Base-by-base conservation (phyloP, 2,888 invertebrate genomes). In the Lithodes maja region DNA sequence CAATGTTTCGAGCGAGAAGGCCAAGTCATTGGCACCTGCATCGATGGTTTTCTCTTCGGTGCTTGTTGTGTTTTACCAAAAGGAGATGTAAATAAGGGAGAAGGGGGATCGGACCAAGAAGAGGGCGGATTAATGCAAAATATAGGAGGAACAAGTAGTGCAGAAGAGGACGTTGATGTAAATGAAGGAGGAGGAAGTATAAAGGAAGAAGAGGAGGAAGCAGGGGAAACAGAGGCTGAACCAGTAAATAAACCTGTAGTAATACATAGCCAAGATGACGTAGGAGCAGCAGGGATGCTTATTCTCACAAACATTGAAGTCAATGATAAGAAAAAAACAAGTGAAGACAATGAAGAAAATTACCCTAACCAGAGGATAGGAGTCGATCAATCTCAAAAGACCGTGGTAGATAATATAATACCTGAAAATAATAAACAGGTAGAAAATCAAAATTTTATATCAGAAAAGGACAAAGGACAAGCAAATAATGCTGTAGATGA, bases 1-100 rank as follows among this genome's bases (percentile, higher is more conserved):
- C 97, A 98, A 93, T 98, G 98, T 93, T 95, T 95, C 0, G 96
- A 96, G 92, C 94, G 97, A 91, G 96, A 95, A 0, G 98, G 98
- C 0, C 96, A 96, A 93, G 96, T 97, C 92, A 97, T 98, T 0
- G 97, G 98, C 0, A 96, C 98, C 0, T 98, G 98, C 93, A 97
- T 98, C 96, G 98, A 98, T 93, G 97, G 98, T 0, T 97, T 97
- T 93, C 95, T 97, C n/a, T 98, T 98, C 93, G 98, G 98, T 1
- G 97, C 98, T 0, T 98, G 98, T 93, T 98, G 98, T 93, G 96
- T 97, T 50, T 87, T 88, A 54, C 86, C 80, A 1, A 33, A 12
- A 33, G 71, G 54, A 68, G 69, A 5, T 7, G 71, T 1, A 53
- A 74, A n/a, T 53, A 74, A 9, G 49, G 84, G 49, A 53, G 77